Base-by-base conservation (phyloP, 2,888 invertebrate genomes). In the Eremobia ochroleuca region DNA sequence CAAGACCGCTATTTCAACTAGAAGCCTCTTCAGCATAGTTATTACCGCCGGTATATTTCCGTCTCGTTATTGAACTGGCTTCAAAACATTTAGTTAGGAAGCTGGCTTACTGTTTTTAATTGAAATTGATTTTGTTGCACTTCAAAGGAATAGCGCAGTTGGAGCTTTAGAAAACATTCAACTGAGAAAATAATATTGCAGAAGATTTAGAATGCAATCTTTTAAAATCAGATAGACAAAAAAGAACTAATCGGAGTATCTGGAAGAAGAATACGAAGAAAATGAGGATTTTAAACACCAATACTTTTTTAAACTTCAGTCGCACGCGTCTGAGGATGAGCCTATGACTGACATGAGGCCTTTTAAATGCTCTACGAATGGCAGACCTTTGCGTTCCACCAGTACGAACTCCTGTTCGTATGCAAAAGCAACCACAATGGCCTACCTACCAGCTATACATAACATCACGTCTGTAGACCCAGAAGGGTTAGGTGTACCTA, bases 91-190 rank as follows among this genome's bases (percentile, higher is more conserved):
- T 79, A 21, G 68, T 40, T n/a, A 73, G 37, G 66, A 72, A 67
- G 62, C 61, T 49, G 46, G 31, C 84, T 69, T 68, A 52, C 52
- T 25, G 34, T 70, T 67, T 67, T 67, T 67, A 67, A 74, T 74
- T 58, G 25, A 34, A 74, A 80, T 68, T 52, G 58, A 74, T 80
- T 85, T 82, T 21, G 34, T 67, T 85, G 62, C 66, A 75, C 61
- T 85, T 84, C 70, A 80, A 71, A 68, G 52, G n/a, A 79, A 61
- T 46, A 5, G 37, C 34, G 46, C 34, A 52, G 71, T 58, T 59
- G 34, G n/a, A 34, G 25, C 21, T 65, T 15, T 13, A 31, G 28
- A 61, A 49, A 18, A 28, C 40, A 37, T 37, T 72, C 8, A 46
- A 11, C 25, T 65, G 49, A 11, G 31, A 37, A 52, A 58, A 25